Percentiles rank a stretch among this genome's conserved stretches.
These are phyloP conservation scores for Phylloscopus whistleri DNA, from an alignment of 2,113 vertebrate species.

Conservation along the genomic window DNA sequence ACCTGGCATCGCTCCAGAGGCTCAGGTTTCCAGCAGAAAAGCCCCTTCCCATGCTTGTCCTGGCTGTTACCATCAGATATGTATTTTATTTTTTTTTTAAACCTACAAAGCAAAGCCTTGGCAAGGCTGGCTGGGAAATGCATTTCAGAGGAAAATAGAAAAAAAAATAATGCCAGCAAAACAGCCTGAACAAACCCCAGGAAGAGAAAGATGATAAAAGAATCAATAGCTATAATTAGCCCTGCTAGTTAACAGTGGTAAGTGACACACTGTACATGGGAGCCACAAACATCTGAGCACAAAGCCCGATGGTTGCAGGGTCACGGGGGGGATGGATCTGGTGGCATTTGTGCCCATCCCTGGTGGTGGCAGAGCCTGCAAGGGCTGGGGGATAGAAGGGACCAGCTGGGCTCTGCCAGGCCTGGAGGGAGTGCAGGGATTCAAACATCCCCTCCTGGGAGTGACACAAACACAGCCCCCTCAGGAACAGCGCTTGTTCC, in stretches of 20 bases:
- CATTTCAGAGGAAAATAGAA: not conserved
- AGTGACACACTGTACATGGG: not conserved
- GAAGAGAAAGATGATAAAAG: not conserved
- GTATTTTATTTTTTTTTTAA: not conserved
- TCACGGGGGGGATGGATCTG: fast-evolving
- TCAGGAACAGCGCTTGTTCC: fast-evolving
- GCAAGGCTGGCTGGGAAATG: not conserved
- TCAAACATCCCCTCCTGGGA: not conserved
- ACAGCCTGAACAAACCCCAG: not conserved
- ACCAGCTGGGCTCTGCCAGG: not conserved
- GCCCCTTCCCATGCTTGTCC: not conserved
- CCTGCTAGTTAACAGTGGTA: not conserved
- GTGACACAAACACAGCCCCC: not conserved
- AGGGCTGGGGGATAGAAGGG: not conserved
- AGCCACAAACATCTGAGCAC: not conserved
- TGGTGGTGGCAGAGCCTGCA: not conserved
- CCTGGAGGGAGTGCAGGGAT: not conserved
- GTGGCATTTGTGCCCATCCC: not conserved
- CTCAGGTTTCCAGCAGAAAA: not conserved
- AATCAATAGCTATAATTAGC: not conserved
- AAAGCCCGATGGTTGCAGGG: not conserved
- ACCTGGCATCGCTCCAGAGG: fast-evolving
- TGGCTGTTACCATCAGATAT: too few relatives aligned
- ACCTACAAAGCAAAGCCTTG: not conserved
- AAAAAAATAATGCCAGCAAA: not conserved